These are phyloP conservation scores for Drosophila rellima DNA, from an alignment of 2,888 invertebrate genomes.

Conservation along the genomic window DNA sequence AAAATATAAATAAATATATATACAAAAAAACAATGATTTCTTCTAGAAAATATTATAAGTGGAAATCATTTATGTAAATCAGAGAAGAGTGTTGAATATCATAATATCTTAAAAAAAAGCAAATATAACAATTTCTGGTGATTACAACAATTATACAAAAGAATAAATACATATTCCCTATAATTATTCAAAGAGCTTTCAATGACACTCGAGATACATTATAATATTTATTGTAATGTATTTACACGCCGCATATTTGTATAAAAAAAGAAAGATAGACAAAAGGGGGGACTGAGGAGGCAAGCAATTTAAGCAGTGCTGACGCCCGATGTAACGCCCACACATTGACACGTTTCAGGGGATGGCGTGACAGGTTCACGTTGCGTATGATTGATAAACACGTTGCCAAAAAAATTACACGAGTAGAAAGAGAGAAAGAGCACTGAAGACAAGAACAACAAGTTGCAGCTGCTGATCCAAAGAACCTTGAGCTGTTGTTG, in stretches of 20 bases:
- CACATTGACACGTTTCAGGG: slow-evolving; percentile 61
- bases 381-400: slow-evolving; percentile 80
- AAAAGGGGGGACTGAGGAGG: not conserved
- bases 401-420: slow-evolving; percentile 63
- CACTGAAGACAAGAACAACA: not conserved
- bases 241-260: not conserved
- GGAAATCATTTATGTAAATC: too few relatives aligned
- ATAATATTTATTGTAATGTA: not conserved
- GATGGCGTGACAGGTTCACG: slow-evolving; percentile 64
- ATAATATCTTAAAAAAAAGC: too few relatives aligned
- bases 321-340: slow-evolving; percentile 55
- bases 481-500: slow-evolving; percentile 60
- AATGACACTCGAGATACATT: not conserved
- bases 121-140: not conserved
- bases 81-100: too few relatives aligned
- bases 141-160: not conserved
- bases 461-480: slow-evolving; percentile 36
- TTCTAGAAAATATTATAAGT: too few relatives aligned
- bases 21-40: too few relatives aligned
- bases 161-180: not conserved
- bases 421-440: not conserved
- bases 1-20: too few relatives aligned
- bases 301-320: slow-evolving; percentile 7
- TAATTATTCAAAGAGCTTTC: not conserved
- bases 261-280: not conserved